A percentile compares a stretch with the other conserved stretches of the same genome.
These are phyloP conservation scores for Scytalopus superciliaris DNA, from an alignment of 2,113 vertebrate species.

Conservation along the genomic window DNA sequence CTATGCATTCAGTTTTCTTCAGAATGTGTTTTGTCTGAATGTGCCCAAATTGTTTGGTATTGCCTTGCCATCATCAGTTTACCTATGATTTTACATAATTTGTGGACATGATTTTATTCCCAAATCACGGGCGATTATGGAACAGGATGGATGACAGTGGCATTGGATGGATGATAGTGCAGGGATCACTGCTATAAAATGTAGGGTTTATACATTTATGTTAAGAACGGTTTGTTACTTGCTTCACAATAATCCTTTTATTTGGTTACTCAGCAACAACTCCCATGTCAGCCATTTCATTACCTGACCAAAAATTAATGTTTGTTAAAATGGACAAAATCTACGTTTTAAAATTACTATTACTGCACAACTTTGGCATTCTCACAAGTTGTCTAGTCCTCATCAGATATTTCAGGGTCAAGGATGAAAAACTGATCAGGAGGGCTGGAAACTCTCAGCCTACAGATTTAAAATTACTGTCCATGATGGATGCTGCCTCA, in stretches of 20 bases:
- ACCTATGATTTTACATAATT: neutral
- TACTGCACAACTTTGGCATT: neutral
- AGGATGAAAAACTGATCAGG: neutral
- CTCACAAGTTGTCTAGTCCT: neutral
- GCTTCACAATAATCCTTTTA: neutral
- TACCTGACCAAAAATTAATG: neutral
- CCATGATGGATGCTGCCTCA: neutral
- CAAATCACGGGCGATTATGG: neutral
- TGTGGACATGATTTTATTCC: neutral
- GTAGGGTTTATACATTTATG: rapidly evolving
- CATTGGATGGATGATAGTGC: no score
- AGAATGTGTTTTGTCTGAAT: neutral
- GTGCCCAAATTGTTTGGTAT: neutral
- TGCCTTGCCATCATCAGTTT: neutral
- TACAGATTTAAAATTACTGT: neutral
- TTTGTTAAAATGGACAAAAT: neutral
- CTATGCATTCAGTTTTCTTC: neutral
- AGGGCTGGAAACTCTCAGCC: neutral
- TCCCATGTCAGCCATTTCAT: neutral
- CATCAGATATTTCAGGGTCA: neutral
- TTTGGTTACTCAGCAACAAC: neutral
- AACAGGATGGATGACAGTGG: neutral
- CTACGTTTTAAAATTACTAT: neutral
- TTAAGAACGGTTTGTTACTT: neutral
- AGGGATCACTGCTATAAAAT: neutral